phyloP scores from a whole-genome alignment of 2,888 invertebrate species.

The Drosophila neonasuta region DNA sequence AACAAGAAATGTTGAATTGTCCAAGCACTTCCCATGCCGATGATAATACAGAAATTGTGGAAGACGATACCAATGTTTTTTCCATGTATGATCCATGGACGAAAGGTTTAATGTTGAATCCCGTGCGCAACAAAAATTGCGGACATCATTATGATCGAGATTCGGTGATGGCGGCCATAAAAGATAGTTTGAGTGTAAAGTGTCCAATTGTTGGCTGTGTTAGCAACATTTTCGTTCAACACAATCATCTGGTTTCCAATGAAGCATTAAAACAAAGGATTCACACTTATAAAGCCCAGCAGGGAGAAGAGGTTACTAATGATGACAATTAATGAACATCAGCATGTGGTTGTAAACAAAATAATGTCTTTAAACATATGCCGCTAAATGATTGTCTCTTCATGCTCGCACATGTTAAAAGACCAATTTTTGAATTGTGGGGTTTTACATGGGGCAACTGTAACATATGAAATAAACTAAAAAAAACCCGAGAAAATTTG shows the following conservation, averaged over 20 bases:
- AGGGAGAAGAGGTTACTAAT: constrained; percentile 1
- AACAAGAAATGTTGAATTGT: background rate
- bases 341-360: no score
- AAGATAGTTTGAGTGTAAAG: constrained; percentile 10
- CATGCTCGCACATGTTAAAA: no score
- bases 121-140: constrained; percentile 46
- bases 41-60: background rate
- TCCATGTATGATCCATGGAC: constrained; percentile 57
- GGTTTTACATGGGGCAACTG: no score
- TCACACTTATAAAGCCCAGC: constrained; percentile 5
- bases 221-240: constrained; percentile 29
- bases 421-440: no score
- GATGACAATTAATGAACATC: constrained; percentile 7
- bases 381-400: no score
- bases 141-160: constrained; percentile 51
- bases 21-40: background rate
- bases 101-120: constrained; percentile 39
- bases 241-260: constrained; percentile 28
- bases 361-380: no score
- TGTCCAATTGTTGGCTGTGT: constrained; percentile 56
- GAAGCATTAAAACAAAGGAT: constrained; percentile 12
- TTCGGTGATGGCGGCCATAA: constrained; percentile 24
- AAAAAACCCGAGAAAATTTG: no score
- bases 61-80: constrained; percentile 5
- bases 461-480: no score